Evolutionary conservation across 2,113 vertebrate species (phyloP).

Genomic region (Pollimyrus isidori): DNA sequence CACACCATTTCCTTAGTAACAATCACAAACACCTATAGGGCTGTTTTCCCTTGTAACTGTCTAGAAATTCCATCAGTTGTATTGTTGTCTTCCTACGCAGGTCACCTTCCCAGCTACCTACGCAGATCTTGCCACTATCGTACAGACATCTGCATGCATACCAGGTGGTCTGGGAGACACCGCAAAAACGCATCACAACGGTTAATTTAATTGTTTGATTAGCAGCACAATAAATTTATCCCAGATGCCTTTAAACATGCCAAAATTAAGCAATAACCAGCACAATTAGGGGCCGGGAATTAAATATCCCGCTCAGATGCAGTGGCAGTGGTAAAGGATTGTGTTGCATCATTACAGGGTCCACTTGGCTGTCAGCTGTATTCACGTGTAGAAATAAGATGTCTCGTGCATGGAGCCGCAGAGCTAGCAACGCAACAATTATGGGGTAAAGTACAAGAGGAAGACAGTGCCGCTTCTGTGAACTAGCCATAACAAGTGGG

Average conservation of each 20-base stretch:
- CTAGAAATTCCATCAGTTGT: background rate
- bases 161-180: background rate
- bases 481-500: constrained; percentile 41
- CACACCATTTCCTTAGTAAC: background rate
- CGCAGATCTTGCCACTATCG: background rate
- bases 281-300: background rate
- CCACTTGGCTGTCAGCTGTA: background rate
- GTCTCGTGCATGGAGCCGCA: constrained; percentile 54
- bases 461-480: constrained; percentile 39
- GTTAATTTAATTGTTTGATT: constrained; percentile 10
- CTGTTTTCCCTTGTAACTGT: background rate
- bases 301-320: background rate
- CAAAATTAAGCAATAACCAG: constrained; percentile 9
- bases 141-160: background rate
- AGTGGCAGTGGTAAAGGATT: background rate
- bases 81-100: background rate
- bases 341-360: background rate
- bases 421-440: constrained; percentile 52
- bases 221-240: constrained; percentile 11
- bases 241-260: constrained; percentile 5
- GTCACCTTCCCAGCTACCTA: background rate
- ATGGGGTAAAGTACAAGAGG: constrained; percentile 53
- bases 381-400: background rate
- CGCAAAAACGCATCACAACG: background rate
- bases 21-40: background rate